Evolutionary conservation across 1,140 invertebrate species (phyloP), one percentile per base, ranked within the genome.

Genomic region (Pogonomyrmex barbatus): DNA sequence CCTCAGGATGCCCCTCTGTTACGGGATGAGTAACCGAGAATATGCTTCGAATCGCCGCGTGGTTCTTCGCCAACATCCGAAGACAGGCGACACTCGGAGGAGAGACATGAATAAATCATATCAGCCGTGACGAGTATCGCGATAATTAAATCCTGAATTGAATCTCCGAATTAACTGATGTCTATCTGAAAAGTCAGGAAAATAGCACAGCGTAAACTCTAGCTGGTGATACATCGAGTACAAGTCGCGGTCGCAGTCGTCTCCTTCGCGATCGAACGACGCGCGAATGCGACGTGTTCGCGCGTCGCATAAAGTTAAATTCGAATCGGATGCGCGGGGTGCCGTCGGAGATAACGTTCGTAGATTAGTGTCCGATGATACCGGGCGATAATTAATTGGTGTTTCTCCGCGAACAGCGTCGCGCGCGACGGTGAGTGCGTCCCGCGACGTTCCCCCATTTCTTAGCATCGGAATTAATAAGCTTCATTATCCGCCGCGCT

Each of bases 1-100:
- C 88, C 89, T 92, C 92, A 92, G 90, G 91, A 52, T 85, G 91
- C 87, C 86, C 87, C 54, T 85, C 76, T 85, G 30, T 85, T 79
- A 68, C 30, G 33, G 33, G 14, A 36, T 50, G 17, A 42, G 50
- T 14, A n/a, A n/a, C 9, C 54, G 71, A 50, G 39, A 75, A 42
- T 30, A 42, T 67, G 42, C n/a, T 8, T 1, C 17, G 36, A 30
- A 45, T 39, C 39, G 47, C 14, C 54, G 24, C 33, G n/a, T 8
- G 24, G 36, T 36, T 56, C 45, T 60, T 33, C 60, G 71, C 17
- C 17, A 12, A 58, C 12, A 36, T 24, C 24, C 36, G 14, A 45
- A 10, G 9, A 12, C 30, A 30, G 76, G 30, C 24, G 36, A 54
- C n/a, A 30, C 42, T n/a, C 6, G 24, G 52, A n/a, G 33, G 47